phyloP scores from a whole-genome alignment of 1,140 invertebrate genomes.

The Trachelipus rathkii region DNA sequence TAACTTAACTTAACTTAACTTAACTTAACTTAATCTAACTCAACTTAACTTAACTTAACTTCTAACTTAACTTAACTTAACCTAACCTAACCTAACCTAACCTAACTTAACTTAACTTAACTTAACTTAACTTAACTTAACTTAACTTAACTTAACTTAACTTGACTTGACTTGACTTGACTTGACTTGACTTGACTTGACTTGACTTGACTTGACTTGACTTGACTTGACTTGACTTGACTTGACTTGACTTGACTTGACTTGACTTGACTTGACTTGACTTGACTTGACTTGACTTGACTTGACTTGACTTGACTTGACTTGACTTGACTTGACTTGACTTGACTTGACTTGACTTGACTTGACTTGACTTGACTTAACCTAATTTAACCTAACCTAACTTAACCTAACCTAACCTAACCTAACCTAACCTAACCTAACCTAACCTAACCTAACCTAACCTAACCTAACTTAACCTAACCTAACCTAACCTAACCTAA shows the following conservation, averaged over 20 bases:
- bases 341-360: too few relatives aligned
- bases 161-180: conserved; percentile 36
- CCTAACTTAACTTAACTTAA: conserved; percentile 48
- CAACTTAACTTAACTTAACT: conserved; percentile 48
- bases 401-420: conserved; percentile 49
- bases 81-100: conserved; percentile 48
- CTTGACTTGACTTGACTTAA: too few relatives aligned
- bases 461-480: conserved; percentile 40
- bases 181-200: conserved; percentile 37
- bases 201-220: conserved; percentile 34
- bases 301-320: conserved; percentile 40
- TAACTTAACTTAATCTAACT: conserved; percentile 46
- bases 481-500: too few relatives aligned
- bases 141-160: conserved; percentile 37
- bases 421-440: conserved; percentile 49
- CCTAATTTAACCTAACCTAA: conserved; percentile 46
- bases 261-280: conserved; percentile 34
- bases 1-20: too few relatives aligned
- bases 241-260: conserved; percentile 35
- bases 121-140: conserved; percentile 47
- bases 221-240: conserved; percentile 32
- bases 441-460: conserved; percentile 47
- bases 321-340: too few relatives aligned
- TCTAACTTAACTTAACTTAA: conserved; percentile 48
- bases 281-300: conserved; percentile 31